Percentiles rank a stretch among this genome's conserved stretches.
Evolutionary conservation across 2,113 vertebrate species (phyloP).

Genomic region (Redunca redunca): DNA sequence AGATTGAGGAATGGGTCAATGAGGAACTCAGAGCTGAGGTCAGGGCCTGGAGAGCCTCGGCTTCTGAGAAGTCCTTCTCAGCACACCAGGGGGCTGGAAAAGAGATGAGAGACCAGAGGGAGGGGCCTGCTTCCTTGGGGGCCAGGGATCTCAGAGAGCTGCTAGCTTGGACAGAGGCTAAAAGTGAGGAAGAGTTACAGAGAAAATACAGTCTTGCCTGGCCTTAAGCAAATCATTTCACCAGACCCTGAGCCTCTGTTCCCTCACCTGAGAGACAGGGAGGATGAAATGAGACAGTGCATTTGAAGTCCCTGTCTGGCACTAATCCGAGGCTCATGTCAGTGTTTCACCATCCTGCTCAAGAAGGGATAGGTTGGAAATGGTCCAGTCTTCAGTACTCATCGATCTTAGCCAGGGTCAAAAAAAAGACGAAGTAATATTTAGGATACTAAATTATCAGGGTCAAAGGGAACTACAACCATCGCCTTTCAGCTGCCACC

Average conservation of each 20-base stretch:
- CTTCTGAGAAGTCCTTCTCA: background rate
- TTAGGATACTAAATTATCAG: background rate
- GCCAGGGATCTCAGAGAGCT: background rate
- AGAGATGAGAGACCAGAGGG: background rate
- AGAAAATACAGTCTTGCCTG: background rate
- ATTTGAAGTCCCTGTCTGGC: background rate
- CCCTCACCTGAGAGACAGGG: too few species aligned
- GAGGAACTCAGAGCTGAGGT: background rate
- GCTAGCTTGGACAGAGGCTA: background rate
- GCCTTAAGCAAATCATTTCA: background rate
- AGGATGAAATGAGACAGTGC: background rate
- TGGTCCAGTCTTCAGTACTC: background rate
- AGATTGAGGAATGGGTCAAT: background rate
- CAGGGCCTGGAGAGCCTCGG: background rate
- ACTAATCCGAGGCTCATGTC: accelerated
- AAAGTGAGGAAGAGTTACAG: background rate
- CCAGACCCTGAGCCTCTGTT: background rate
- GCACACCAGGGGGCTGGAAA: background rate
- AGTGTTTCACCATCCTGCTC: background rate
- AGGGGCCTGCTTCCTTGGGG: background rate
- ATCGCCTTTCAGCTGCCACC: background rate
- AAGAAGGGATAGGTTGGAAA: background rate
- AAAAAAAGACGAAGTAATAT: background rate
- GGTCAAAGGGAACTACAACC: background rate
- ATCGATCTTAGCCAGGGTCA: background rate